Evolutionary conservation across 2,888 invertebrate species (phyloP).

Genomic region (Drosophila atripex): DNA sequence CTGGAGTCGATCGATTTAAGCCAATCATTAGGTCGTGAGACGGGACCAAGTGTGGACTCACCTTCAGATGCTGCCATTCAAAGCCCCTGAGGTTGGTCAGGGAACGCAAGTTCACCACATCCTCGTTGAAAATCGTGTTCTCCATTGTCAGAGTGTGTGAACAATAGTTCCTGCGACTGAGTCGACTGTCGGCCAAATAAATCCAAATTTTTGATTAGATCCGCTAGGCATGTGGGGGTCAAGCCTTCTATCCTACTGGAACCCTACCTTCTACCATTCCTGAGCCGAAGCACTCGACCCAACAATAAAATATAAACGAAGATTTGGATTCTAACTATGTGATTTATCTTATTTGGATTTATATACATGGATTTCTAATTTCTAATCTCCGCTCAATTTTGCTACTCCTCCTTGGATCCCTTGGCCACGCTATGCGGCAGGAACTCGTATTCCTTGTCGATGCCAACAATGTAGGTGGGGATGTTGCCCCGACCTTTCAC

Average conservation of each 20-base stretch:
- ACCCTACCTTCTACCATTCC: too few relatives aligned
- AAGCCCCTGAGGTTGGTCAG: constrained; percentile 7
- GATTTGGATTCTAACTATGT: too few relatives aligned
- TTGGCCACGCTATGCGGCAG: constrained; percentile 72
- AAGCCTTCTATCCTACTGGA: too few relatives aligned
- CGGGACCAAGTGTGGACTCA: neutral
- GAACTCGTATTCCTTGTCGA: constrained; percentile 86
- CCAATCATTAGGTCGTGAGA: neutral
- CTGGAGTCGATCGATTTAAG: constrained; percentile 11
- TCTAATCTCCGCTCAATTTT: constrained; percentile 18
- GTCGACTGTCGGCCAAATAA: neutral
- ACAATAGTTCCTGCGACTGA: neutral
- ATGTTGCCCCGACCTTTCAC: constrained; percentile 89
- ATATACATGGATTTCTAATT: constrained; percentile 24
- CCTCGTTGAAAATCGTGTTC: neutral
- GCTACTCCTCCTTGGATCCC: neutral
- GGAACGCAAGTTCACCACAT: constrained; percentile 2
- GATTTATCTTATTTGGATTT: neutral
- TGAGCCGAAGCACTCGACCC: too few relatives aligned
- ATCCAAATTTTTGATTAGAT: neutral
- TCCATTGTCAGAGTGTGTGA: constrained; percentile 4
- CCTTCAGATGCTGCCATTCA: constrained; percentile 13
- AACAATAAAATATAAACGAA: too few relatives aligned
- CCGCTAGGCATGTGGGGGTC: neutral
- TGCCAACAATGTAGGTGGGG: constrained; percentile 89